phyloP scores from a whole-genome alignment of 2,113 vertebrate genomes.

The Hymenochirus boettgeri region DNA sequence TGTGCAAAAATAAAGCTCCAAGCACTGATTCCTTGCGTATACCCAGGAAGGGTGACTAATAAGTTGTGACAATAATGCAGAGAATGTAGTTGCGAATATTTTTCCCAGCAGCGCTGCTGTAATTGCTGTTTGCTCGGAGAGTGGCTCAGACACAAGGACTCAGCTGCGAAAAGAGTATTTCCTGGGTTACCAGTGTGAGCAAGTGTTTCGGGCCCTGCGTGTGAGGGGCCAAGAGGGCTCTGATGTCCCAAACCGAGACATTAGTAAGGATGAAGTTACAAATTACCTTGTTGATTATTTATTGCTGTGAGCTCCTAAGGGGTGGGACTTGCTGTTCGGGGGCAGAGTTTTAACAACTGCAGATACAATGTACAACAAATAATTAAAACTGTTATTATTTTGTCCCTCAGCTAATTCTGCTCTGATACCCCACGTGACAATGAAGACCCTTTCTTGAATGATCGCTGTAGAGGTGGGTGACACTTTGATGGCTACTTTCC shows the following conservation, averaged over 20 bases:
- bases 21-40: no score
- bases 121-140: slow-evolving; percentile 88
- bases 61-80: no score
- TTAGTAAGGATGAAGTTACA: slow-evolving; percentile 24
- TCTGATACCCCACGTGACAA: slow-evolving; percentile 46
- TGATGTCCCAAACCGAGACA: slow-evolving; percentile 43
- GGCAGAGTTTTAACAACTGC: not conserved
- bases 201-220: slow-evolving; percentile 83
- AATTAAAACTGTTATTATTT: not conserved
- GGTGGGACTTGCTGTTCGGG: not conserved
- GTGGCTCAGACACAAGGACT: slow-evolving; percentile 65
- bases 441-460: slow-evolving; percentile 72
- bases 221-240: slow-evolving; percentile 56
- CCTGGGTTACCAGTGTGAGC: slow-evolving; percentile 78
- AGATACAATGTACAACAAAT: no score
- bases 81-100: no score
- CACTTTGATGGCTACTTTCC: no score
- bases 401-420: slow-evolving; percentile 12
- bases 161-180: slow-evolving; percentile 75
- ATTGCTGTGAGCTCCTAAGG: not conserved
- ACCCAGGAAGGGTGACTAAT: no score
- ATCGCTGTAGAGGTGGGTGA: slow-evolving; percentile 74
- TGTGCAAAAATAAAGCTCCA: no score
- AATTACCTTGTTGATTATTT: no score
- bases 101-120: slow-evolving; percentile 75